Percentiles rank a stretch among this genome's conserved stretches.
phyloP scores from a whole-genome alignment of 2,113 vertebrate species.

The Limanda limanda region DNA sequence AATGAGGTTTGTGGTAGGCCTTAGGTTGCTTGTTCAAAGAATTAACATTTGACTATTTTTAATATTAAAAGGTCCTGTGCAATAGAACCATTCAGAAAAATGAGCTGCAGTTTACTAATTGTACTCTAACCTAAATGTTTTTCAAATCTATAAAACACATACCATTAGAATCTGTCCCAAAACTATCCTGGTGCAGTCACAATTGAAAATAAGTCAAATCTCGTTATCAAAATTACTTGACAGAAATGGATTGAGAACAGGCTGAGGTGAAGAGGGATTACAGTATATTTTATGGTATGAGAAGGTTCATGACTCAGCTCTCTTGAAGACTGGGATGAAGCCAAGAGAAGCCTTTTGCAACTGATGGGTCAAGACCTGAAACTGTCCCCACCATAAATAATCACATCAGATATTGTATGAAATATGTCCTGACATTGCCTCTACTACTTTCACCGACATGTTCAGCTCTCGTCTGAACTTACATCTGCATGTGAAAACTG shows the following conservation, averaged over 20 bases:
- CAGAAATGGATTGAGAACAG: neutral
- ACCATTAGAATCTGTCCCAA: neutral
- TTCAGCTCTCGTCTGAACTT: constrained; percentile 20
- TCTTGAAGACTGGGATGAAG: constrained; percentile 37
- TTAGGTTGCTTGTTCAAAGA: neutral
- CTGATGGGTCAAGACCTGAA: constrained; percentile 49
- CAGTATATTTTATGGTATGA: constrained; percentile 17
- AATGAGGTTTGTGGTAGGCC: neutral
- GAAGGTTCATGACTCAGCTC: constrained; percentile 56
- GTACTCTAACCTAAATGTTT: neutral
- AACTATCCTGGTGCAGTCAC: too few species aligned
- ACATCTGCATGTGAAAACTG: constrained; percentile 5
- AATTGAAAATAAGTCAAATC: neutral
- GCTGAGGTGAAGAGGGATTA: constrained; percentile 1
- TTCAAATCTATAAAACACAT: neutral
- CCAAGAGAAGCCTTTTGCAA: constrained; percentile 54
- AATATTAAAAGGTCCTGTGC: neutral
- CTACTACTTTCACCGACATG: constrained; percentile 23
- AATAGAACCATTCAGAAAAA: neutral
- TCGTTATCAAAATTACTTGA: neutral
- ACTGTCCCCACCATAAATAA: constrained; percentile 39
- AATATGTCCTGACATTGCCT: constrained; percentile 41
- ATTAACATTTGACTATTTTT: neutral
- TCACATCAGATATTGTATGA: constrained; percentile 34
- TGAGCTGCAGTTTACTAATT: neutral